phyloP scores from a whole-genome alignment of 2,888 invertebrate genomes.

The Acronicta leporina region DNA sequence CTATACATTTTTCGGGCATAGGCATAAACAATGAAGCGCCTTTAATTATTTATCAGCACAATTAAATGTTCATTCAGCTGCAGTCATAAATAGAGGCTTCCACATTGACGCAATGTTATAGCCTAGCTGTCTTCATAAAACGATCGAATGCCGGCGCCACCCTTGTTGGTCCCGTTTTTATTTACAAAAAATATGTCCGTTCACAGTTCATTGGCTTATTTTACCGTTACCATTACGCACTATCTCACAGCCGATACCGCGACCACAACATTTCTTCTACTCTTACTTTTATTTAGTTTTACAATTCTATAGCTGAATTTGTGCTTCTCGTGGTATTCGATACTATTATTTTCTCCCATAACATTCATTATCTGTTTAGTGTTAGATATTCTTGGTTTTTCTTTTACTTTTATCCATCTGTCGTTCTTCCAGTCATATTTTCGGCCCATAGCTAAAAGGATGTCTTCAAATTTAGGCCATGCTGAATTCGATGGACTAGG shows the following conservation, averaged over 20 bases:
- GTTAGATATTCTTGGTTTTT: slow-evolving; percentile 64
- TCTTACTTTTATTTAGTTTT: slow-evolving; percentile 81
- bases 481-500: slow-evolving; percentile 31
- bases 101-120: slow-evolving; percentile 49
- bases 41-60: slow-evolving; percentile 31
- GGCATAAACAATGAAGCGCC: slow-evolving; percentile 48
- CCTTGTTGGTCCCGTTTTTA: slow-evolving; percentile 79
- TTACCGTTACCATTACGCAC: slow-evolving; percentile 47
- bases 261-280: slow-evolving; percentile 81
- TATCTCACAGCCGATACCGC: slow-evolving; percentile 86
- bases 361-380: slow-evolving; percentile 38
- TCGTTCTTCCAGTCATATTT: slow-evolving; percentile 86
- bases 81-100: slow-evolving; percentile 54
- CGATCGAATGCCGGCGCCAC: slow-evolving; percentile 62
- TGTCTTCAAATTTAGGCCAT: slow-evolving; percentile 85
- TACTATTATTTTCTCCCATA: slow-evolving; percentile 58
- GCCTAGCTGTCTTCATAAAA: slow-evolving; percentile 52
- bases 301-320: slow-evolving; percentile 83
- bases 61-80: slow-evolving; percentile 32
- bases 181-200: slow-evolving; percentile 71
- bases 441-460: slow-evolving; percentile 78
- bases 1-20: slow-evolving; percentile 43
- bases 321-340: slow-evolving; percentile 75
- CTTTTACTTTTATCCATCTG: slow-evolving; percentile 83
- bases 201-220: slow-evolving; percentile 47